Base-by-base conservation (phyloP, 1,140 invertebrate species). In the Papilio helenus region DNA sequence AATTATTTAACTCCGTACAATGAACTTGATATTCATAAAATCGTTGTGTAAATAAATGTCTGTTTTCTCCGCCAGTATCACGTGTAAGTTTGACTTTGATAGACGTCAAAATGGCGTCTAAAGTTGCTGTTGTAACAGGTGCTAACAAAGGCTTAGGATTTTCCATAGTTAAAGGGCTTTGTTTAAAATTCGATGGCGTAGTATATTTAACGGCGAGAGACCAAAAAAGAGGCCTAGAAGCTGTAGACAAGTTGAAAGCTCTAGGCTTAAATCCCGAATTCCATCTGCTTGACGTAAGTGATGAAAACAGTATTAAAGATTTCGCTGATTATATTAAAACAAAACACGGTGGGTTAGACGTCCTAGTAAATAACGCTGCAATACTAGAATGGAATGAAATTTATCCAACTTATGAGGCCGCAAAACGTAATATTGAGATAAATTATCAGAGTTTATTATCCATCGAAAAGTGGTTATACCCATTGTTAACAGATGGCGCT, bases 321-420 rank as follows among this genome's bases (percentile, higher is more conserved):
- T 95, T 98, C 23, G 90, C 93, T 0, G 90, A 96, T 76, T 96
- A 95, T 86, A 87, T 98, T 0, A 94, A 96, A 88, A 88, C 94
- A 68, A 96, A 95, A 74, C 96, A 98, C 90, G 96, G 96, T 16
- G 97, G 97, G 4, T 86, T 98, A 8, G 97, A 98, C 94, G 88
- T 98, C 34, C 90, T 98, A 12, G 96, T 98, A 1, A 98, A 98
- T 90, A 98, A 98, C 95, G 98, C 98, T 72, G 98, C 96, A 0
- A 97, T 98, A 81, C 96, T 97, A 58, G 98, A 96, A 88, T 97
- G 95, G 93, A 84, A 90, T 65, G 88, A 92, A 83, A 95, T 97
- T 8, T 96, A 96, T 84, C 96, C 97, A n/a, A 96, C 96, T 85
- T 91, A 93, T 44, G 95, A 96, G 80, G 97, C 97, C 88, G 97